phyloP scores from a whole-genome alignment of 1,140 invertebrate genomes.

The Yoshiicerus persimilis region DNA sequence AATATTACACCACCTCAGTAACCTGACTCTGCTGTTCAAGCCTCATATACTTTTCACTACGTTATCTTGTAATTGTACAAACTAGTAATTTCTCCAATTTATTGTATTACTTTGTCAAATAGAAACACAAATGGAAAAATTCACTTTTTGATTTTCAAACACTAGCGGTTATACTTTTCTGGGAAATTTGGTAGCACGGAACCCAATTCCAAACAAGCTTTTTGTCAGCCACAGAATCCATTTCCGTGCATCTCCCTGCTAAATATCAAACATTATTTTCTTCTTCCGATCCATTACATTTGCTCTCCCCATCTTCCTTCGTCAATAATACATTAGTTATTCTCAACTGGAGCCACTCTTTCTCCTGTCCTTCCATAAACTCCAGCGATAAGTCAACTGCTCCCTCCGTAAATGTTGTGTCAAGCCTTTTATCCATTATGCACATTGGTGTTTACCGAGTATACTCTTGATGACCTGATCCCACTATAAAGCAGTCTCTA shows the following conservation, averaged over 20 bases:
- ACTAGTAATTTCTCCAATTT: too few relatives aligned
- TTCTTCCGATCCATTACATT: not conserved
- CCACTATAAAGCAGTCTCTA: too few relatives aligned
- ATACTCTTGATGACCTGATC: not conserved
- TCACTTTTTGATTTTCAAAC: too few relatives aligned
- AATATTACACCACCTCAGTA: not conserved
- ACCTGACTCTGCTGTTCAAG: not conserved
- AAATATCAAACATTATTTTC: not conserved
- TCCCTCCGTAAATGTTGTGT: not conserved
- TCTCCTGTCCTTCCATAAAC: not conserved
- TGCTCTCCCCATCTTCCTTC: not conserved
- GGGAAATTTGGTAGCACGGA: too few relatives aligned
- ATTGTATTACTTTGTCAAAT: too few relatives aligned
- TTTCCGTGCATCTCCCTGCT: not conserved
- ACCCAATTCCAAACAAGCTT: too few relatives aligned
- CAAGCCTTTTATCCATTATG: not conserved
- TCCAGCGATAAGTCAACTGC: not conserved
- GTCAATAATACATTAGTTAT: not conserved
- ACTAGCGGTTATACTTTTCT: too few relatives aligned
- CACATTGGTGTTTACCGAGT: not conserved
- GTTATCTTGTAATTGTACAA: too few relatives aligned
- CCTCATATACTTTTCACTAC: not conserved
- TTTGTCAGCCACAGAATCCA: too few relatives aligned
- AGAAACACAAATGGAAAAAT: too few relatives aligned
- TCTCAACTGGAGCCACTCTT: not conserved